These are phyloP conservation scores for Calameuta pallipes DNA, from an alignment of 2,888 invertebrate genomes.

Conservation along the genomic window DNA sequence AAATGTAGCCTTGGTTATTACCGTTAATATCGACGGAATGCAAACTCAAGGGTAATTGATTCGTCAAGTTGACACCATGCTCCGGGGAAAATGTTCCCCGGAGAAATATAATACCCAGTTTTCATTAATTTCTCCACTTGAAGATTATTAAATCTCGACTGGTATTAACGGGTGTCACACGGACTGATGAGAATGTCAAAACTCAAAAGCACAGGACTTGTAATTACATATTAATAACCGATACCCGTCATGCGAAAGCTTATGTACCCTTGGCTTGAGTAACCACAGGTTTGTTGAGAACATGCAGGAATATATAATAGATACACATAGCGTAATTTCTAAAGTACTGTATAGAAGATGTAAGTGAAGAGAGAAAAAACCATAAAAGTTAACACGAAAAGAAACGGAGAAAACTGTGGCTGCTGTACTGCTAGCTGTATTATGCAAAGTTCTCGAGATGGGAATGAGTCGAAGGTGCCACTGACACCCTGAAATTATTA, in stretches of 20 bases:
- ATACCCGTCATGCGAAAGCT: conserved; percentile 19
- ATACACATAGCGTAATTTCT: not conserved
- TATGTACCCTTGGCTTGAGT: not conserved
- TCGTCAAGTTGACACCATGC: not conserved
- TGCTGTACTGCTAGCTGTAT: not conserved
- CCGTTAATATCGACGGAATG: not conserved
- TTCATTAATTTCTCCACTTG: not conserved
- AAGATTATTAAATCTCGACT: not conserved
- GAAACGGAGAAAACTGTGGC: conserved; percentile 7
- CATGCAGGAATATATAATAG: not conserved
- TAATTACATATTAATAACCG: conserved; percentile 44
- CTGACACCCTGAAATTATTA: not conserved
- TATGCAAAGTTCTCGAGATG: not conserved
- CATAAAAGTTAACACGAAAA: not conserved
- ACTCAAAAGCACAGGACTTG: conserved; percentile 29
- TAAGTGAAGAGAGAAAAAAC: not conserved
- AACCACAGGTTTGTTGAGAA: not conserved
- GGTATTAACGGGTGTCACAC: conserved; percentile 9
- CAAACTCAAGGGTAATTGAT: not conserved
- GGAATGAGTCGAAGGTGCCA: not conserved
- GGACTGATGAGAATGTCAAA: conserved; percentile 49
- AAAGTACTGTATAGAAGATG: not conserved
- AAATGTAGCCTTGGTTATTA: not conserved
- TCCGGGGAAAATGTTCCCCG: not conserved
- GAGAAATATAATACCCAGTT: not conserved